Conservation (phyloP, 2,888 invertebrate species). For the Gerosis bhagava region DNA sequence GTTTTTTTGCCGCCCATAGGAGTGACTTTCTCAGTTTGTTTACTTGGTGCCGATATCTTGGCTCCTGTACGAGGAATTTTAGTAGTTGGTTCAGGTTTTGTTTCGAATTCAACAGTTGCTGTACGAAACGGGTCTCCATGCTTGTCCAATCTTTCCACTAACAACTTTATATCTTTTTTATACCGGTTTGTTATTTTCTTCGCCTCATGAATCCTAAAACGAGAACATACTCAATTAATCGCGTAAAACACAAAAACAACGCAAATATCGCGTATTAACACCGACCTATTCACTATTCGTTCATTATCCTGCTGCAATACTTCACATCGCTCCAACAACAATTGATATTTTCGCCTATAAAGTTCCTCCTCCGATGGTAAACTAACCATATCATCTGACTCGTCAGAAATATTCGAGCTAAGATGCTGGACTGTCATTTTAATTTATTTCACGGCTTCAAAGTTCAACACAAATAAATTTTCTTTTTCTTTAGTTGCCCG, state of each 20-base stretch:
- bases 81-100: constrained; percentile 56
- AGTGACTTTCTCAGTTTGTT: constrained; percentile 61
- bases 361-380: constrained; percentile 84
- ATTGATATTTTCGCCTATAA: constrained; percentile 88
- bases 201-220: constrained; percentile 85
- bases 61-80: constrained; percentile 46
- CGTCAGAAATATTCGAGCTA: constrained; percentile 80
- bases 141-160: constrained; percentile 86
- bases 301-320: constrained; percentile 90
- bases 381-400: constrained; percentile 79
- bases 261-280: constrained; percentile 40
- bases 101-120: constrained; percentile 81
- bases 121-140: constrained; percentile 88
- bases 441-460: constrained; percentile 77
- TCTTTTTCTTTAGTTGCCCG: constrained; percentile 59
- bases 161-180: constrained; percentile 86
- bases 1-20: constrained; percentile 59
- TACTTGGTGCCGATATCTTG: constrained; percentile 50
- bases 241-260: constrained; percentile 31
- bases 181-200: constrained; percentile 86
- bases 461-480: constrained; percentile 71
- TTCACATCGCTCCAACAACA: constrained; percentile 88
- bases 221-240: constrained; percentile 35
- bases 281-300: constrained; percentile 85
- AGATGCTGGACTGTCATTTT: constrained; percentile 81